Evolutionary conservation across 2,113 vertebrate species (phyloP).

Genomic region (Numenius arquata): DNA sequence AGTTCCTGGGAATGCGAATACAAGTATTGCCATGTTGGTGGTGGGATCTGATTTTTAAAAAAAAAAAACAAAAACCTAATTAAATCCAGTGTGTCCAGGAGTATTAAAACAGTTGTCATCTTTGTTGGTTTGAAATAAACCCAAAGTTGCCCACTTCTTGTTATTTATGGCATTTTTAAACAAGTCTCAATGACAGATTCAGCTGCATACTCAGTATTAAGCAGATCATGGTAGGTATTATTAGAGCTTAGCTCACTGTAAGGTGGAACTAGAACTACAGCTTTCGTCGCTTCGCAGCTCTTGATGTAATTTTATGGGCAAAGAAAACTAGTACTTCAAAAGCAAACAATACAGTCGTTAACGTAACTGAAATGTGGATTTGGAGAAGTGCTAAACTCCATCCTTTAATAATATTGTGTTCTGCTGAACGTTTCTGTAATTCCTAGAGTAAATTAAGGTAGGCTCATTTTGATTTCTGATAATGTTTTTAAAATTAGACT

Average conservation of each 20-base stretch:
- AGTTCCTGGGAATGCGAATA: not conserved
- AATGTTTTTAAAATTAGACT: not conserved
- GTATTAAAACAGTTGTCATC: not conserved
- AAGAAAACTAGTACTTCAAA: slow-evolving; percentile 1
- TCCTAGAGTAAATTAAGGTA: not conserved
- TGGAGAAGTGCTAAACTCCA: not conserved
- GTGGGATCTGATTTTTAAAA: not conserved
- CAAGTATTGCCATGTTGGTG: not conserved
- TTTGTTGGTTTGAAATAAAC: not conserved
- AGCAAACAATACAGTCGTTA: not conserved
- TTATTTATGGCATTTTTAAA: not conserved
- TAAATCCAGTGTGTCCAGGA: not conserved
- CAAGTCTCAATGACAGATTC: not conserved
- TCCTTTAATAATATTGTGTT: not conserved
- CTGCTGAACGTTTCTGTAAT: not conserved
- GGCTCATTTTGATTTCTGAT: not conserved
- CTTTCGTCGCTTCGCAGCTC: not conserved
- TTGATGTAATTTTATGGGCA: not conserved
- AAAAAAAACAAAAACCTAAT: not conserved
- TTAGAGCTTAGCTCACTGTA: not conserved
- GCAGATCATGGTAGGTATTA: not conserved
- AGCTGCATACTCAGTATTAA: not conserved
- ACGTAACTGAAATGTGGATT: not conserved
- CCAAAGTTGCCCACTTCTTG: not conserved
- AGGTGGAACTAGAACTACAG: not conserved